Evolutionary conservation across 1,140 invertebrate species (phyloP).

Genomic region (Eufriesea mexicana): DNA sequence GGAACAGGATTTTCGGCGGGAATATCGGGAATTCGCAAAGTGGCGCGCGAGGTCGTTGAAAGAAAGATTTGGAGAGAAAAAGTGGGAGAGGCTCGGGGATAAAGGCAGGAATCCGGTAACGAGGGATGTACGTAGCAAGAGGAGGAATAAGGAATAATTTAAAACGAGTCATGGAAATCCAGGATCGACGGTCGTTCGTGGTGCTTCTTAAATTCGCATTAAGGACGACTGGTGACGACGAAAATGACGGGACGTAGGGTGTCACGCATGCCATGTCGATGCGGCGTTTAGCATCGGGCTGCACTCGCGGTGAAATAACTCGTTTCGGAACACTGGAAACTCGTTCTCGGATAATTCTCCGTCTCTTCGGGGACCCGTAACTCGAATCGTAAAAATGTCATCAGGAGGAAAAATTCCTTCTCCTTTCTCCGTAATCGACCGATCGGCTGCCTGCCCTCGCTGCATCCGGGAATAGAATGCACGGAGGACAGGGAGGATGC

Average conservation of each 20-base stretch:
- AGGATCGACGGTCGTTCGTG: constrained; percentile 14
- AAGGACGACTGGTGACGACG: constrained; percentile 28
- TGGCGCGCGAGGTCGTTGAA: too few relatives aligned
- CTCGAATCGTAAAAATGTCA: not conserved
- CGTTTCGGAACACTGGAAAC: constrained; percentile 11
- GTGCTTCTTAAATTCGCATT: constrained; percentile 29
- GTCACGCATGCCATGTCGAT: constrained; percentile 27
- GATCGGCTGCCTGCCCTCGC: too few relatives aligned
- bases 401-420: too few relatives aligned
- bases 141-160: constrained; percentile 19
- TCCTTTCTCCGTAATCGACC: too few relatives aligned
- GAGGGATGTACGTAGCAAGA: not conserved
- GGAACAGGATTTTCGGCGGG: too few relatives aligned
- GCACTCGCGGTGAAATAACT: not conserved
- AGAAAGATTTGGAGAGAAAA: too few relatives aligned
- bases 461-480: too few relatives aligned
- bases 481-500: too few relatives aligned
- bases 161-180: constrained; percentile 24
- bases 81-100: not conserved
- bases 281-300: constrained; percentile 25
- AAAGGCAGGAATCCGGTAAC: not conserved
- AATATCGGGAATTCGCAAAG: too few relatives aligned
- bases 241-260: constrained; percentile 25
- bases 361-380: not conserved
- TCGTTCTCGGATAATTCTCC: constrained; percentile 6